A percentile compares a stretch with the other conserved stretches of the same genome.
These are phyloP conservation scores for Sphenopsis melanotis DNA, from an alignment of 2,797 vertebrate species.

Conservation along the genomic window DNA sequence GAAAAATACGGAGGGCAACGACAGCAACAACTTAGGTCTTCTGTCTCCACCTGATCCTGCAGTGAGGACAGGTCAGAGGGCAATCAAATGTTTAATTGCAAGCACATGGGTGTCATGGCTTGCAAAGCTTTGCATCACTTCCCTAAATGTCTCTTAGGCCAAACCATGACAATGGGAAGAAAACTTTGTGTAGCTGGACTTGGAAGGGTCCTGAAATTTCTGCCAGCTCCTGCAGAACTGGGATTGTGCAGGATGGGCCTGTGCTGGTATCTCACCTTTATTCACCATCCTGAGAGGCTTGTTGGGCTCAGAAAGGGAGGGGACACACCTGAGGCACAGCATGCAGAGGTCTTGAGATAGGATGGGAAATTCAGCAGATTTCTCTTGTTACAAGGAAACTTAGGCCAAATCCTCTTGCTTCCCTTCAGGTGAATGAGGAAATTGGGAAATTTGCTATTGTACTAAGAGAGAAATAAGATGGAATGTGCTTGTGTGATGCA, in stretches of 20 bases:
- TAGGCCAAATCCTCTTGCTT: neutral
- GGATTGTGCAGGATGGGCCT: neutral
- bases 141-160: too few species aligned
- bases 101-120: neutral
- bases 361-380: neutral
- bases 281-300: rapidly evolving
- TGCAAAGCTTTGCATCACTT: neutral
- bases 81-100: neutral
- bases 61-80: neutral
- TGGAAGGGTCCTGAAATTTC: neutral
- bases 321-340: neutral
- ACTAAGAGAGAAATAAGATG: neutral
- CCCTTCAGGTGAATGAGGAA: neutral
- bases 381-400: neutral
- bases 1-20: neutral
- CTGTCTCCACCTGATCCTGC: neutral
- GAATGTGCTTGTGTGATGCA: neutral
- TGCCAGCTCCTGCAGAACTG: neutral
- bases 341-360: neutral
- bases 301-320: neutral
- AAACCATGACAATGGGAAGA: neutral
- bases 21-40: neutral
- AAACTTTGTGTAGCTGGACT: neutral
- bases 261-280: neutral
- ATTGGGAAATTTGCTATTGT: neutral